Evolutionary conservation across 2,113 vertebrate genomes (phyloP), one percentile per base, ranked within the genome.

Genomic region (Pica pica): DNA sequence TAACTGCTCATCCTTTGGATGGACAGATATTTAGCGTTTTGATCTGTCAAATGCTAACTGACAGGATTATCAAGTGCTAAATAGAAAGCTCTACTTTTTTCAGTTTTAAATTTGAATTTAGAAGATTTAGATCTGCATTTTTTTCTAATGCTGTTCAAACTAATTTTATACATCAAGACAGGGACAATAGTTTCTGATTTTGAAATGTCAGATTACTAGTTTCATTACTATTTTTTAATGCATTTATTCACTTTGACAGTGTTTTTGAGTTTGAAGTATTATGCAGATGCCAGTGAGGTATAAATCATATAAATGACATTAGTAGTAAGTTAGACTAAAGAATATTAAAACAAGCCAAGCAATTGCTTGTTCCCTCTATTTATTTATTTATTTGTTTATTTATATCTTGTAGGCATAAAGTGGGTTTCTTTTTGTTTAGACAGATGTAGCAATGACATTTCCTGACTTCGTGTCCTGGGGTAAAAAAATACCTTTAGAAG

Each of bases 11-110:
- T 28, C 37, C 70, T 61, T 55, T 83, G 35, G n/a, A 53, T 14
- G n/a, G 59, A 42, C 41, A 46, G 20, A 4, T 50, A 7, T 18
- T 31, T 57, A 37, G 28, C 0, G 0, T 2, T 60, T 61, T 85
- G 46, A 46, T 57, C 33, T 11, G 2, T 83, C 64, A 85, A 3
- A 37, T 85, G 28, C 16, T 70, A 63, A 31, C 30, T 57, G 17
- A 46, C 14, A 14, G 33, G 23, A 69, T 77, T 77, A 28, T 74
- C 11, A 50, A 14, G 5, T 73, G 44, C 27, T 67, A 41, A 80
- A 70, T 44, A 84, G 42, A 73, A 76, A 69, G 4, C 7, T 71
- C 7, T 79, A 15, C 1, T 64, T 37, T 85, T 35, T 65, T 33
- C 7, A 21, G 8, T 35, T 57, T 89, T 70, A 65, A 53, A 41